Evolutionary conservation across 2,797 vertebrate species (phyloP).

Genomic region (Coregonus suidteri): DNA sequence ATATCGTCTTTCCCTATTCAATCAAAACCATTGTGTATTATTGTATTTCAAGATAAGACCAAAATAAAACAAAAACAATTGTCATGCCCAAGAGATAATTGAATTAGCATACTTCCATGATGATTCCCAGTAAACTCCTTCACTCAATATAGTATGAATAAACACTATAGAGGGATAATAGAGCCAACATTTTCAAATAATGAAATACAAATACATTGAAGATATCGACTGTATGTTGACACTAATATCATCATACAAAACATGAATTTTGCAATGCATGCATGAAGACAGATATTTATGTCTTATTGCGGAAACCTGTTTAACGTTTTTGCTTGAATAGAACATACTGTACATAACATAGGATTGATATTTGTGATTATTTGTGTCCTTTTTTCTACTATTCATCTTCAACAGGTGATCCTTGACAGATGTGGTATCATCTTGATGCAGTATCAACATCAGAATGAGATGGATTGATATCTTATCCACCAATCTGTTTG

Average conservation of each 20-base stretch:
- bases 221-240: background rate
- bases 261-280: background rate
- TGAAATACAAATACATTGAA: background rate
- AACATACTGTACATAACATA: background rate
- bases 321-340: background rate
- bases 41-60: no score
- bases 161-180: background rate
- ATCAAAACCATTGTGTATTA: no score
- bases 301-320: background rate
- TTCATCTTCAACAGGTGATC: slow-evolving; percentile 59
- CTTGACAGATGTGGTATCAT: slow-evolving; percentile 36
- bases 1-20: no score
- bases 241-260: background rate
- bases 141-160: background rate
- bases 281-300: background rate
- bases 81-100: no score
- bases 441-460: slow-evolving; percentile 25
- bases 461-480: slow-evolving; percentile 5
- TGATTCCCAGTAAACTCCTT: no score
- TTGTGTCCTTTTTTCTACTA: background rate
- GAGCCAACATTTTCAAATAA: background rate
- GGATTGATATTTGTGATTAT: no score
- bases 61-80: no score
- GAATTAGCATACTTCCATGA: no score
- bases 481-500: background rate